Evolutionary conservation across 2,113 vertebrate species (phyloP), one percentile per base, ranked within the genome.

Genomic region (Crotalus horridus): DNA sequence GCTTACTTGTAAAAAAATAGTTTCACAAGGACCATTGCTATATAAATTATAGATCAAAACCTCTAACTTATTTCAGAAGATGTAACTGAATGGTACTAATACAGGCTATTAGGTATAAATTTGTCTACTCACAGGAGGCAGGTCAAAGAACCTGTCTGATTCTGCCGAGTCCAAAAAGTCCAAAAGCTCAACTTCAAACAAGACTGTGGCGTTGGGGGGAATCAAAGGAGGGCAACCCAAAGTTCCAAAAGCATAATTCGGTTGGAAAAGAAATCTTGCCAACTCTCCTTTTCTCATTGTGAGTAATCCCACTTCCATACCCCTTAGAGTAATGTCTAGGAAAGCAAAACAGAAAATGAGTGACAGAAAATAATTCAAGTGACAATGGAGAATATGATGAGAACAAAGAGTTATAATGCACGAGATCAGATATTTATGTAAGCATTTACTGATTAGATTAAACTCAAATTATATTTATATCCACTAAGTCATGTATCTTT

Each of bases 271-370:
- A 89, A 99, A 99, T 0, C 98, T 97, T 0, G 99, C 98, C 91
- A 98, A 95, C 95, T 99, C 99, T 23, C 99, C 99, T 92, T 96
- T 98, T 96, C 95, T 97, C 99, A 99, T 99, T 0, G 98, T 99
- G 94, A 98, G 94, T 88, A 99, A 94, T 11, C 98, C 98, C 3
- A 99, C 56, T 93, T 98, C 98, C 96, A 99, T 97, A 4, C 99
- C 99, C 29, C 56, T 39, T 46, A 99, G 95, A 0, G 99, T 99
- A 81, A 99, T 95, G 92, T 99, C 99, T 99, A 97, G 4, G 39
- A 46, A 59, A 93, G 39, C 0, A 1, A 93, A 56, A 87, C 24
- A 13, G 7, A 15, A 39, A 46, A 87, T 9, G 48, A 51, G 21
- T 20, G 23, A 56, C 15, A 23, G 54, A 20, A 88, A 56, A 53